These are phyloP conservation scores for Poeciliopsis infans DNA, from an alignment of 2,797 vertebrate species.

Conservation along the genomic window DNA sequence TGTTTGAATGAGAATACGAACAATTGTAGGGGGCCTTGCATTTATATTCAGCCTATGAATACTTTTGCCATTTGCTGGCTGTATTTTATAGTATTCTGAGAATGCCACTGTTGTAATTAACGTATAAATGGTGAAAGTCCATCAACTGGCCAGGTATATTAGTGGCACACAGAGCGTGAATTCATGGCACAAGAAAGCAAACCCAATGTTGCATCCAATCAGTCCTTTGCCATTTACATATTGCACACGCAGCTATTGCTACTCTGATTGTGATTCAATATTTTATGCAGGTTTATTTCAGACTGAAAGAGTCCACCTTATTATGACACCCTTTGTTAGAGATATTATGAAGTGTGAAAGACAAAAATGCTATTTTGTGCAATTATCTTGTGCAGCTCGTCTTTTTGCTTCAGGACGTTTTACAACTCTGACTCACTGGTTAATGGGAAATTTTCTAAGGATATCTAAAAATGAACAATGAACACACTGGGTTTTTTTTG, in stretches of 20 bases:
- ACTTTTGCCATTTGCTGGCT: background rate
- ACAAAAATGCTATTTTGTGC: slow-evolving; percentile 23
- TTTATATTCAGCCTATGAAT: background rate
- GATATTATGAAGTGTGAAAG: background rate
- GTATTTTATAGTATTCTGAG: background rate
- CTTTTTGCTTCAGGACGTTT: slow-evolving; percentile 45
- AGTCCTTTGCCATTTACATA: background rate
- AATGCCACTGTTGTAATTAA: background rate
- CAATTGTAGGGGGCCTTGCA: background rate
- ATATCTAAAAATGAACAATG: slow-evolving; percentile 19
- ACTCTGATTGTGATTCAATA: background rate
- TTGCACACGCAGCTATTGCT: background rate
- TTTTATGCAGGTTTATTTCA: slow-evolving; percentile 2
- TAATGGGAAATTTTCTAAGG: slow-evolving; percentile 24
- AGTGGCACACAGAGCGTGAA: background rate
- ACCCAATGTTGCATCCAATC: background rate
- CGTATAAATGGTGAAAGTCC: background rate
- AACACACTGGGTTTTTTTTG: background rate
- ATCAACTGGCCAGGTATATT: background rate
- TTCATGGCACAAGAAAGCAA: background rate
- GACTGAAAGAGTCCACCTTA: background rate
- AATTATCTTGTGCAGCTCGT: slow-evolving; percentile 36
- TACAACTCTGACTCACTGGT: slow-evolving; percentile 16
- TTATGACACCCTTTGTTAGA: background rate
- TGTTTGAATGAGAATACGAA: background rate